Conservation (phyloP, 1,140 invertebrate species). For the Zaprionus capensis region DNA sequence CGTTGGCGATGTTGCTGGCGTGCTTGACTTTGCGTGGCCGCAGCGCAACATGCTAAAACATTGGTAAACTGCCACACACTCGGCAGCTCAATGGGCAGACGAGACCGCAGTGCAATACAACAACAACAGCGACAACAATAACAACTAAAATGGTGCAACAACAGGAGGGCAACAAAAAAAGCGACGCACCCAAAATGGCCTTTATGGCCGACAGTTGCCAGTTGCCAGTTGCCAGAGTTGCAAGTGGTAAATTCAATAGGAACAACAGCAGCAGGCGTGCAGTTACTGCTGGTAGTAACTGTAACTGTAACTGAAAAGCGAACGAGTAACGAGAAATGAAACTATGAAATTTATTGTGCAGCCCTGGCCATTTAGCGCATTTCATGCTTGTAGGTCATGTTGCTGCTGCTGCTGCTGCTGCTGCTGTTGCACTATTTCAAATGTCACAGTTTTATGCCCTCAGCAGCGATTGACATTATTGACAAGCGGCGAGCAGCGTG, state of each 20-base stretch:
- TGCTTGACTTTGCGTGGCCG: conserved; percentile 15
- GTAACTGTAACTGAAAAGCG: conserved; percentile 7
- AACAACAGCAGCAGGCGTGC: conserved; percentile 30
- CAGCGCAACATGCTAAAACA: conserved; percentile 59
- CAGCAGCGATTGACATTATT: conserved; percentile 72
- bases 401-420: conserved; percentile 12
- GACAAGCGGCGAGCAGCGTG: conserved; percentile 47
- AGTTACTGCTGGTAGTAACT: not conserved
- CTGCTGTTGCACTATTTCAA: conserved; percentile 55
- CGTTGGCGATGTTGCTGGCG: conserved; percentile 9
- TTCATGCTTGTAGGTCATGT: conserved; percentile 43
- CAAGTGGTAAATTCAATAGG: conserved; percentile 61
- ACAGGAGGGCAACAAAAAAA: conserved; percentile 4
- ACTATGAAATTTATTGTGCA: conserved; percentile 65
- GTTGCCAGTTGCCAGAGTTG: conserved; percentile 41
- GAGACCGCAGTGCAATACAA: conserved; percentile 4
- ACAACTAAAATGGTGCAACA: conserved; percentile 23
- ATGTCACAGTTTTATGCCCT: conserved; percentile 68
- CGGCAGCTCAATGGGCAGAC: conserved; percentile 30
- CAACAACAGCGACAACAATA: conserved; percentile 29
- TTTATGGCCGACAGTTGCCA: conserved; percentile 56
- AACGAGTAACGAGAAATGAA: conserved; percentile 45
- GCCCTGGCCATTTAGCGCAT: conserved; percentile 49
- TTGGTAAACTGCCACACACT: conserved; percentile 33
- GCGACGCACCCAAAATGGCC: conserved; percentile 48